Conservation (phyloP, 1,140 invertebrate genomes). For the Lepidurus arcticus region DNA sequence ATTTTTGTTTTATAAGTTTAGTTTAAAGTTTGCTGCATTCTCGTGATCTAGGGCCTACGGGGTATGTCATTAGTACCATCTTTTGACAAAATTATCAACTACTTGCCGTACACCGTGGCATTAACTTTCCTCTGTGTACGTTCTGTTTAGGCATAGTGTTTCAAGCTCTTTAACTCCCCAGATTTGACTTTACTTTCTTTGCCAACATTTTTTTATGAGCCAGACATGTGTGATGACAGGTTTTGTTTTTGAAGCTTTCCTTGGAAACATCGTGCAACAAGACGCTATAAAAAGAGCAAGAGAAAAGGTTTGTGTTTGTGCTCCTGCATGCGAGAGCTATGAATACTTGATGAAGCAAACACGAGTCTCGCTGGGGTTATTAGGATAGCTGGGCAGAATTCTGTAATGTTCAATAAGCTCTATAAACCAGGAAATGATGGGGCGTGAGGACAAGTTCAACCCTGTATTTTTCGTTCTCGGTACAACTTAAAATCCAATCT, state of each 20-base stretch:
- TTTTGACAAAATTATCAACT: too few species aligned
- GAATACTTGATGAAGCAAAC: constrained; percentile 2
- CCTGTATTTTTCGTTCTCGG: not conserved
- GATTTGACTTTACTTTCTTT: too few species aligned
- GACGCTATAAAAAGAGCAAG: not conserved
- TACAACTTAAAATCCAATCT: not conserved
- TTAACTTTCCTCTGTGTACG: too few species aligned
- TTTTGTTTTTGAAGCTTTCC: not conserved
- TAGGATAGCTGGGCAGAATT: not conserved
- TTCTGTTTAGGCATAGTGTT: too few species aligned
- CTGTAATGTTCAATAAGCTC: not conserved
- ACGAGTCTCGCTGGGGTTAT: not conserved
- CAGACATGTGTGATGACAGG: too few species aligned
- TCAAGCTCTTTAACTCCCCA: too few species aligned
- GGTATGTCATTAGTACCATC: too few species aligned
- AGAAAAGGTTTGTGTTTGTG: not conserved
- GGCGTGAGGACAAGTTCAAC: not conserved
- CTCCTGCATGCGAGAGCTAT: not conserved
- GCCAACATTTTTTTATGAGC: too few species aligned
- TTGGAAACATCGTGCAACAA: not conserved
- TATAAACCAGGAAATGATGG: not conserved
- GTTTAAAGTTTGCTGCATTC: too few species aligned
- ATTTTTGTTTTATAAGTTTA: too few species aligned
- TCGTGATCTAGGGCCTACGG: too few species aligned
- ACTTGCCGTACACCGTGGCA: too few species aligned